Evolutionary conservation across 37 sponge, comb jelly and placozoan genomes (phyloP), one percentile per base, ranked within the genome.

Genomic region (Ianthella basta): DNA sequence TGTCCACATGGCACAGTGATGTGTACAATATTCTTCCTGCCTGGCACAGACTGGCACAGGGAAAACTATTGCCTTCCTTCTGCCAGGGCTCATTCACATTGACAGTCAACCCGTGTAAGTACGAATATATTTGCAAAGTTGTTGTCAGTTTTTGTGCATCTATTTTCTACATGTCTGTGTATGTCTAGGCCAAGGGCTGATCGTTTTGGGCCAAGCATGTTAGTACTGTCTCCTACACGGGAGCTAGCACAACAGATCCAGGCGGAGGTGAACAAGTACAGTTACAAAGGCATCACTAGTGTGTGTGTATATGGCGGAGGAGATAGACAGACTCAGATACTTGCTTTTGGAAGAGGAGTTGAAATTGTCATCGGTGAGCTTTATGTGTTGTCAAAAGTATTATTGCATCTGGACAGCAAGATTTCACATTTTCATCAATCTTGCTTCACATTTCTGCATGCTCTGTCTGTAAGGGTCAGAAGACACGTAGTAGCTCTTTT

Each of bases 271-370:
- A 92, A 92, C 36, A 98, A 98, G 69, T 98, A 93, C 79, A 85
- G 83, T 15, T 98, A 94, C 80, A 91, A 91, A 61, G 89, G 89
- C 15, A 85, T 56, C 39, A 70, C 16, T 53, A 91, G 95, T 80
- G 85, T 91, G 27, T 98, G 99, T 84, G 83, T 98, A n/a, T 98
- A 98, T 86, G 99, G 99, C 24, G 99, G 99, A n/a, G 99, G 95
- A 6, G 81, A 91, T 78, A 57, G 99, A 25, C 85, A 80, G 24
- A 82, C 69, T 18, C 99, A 98, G 81, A 87, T 98, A 16, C 41
- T 82, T 0, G n/a, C 20, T 23, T 80, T 94, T 20, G 86, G 15
- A 21, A 37, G 33, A 53, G 94, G 99, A 38, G 91, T 96, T 19
- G 95, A 96, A 57, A 98, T 94, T 56, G 81, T 93, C 5, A 93